Conservation (phyloP, 2,888 invertebrate genomes). For the Ectemnius lituratus region DNA sequence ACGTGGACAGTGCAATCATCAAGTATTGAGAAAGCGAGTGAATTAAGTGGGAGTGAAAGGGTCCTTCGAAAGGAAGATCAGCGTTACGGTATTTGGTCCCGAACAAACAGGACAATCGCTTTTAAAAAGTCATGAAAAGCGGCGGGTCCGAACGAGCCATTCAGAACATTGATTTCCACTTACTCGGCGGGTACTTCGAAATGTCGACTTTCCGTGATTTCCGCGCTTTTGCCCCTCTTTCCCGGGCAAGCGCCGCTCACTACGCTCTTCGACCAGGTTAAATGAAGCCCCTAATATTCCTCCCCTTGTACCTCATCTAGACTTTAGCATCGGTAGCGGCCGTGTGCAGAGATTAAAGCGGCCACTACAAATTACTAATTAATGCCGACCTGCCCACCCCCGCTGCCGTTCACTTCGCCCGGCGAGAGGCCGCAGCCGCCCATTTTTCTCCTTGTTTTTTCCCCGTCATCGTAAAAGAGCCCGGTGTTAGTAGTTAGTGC, state of each 20-base stretch:
- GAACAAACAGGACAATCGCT: slow-evolving; percentile 39
- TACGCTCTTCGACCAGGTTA: slow-evolving; percentile 37
- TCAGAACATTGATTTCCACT: slow-evolving; percentile 50
- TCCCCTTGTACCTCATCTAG: slow-evolving; percentile 20
- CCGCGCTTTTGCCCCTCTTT: slow-evolving; percentile 37
- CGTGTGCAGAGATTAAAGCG: slow-evolving; percentile 42
- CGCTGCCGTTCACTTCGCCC: slow-evolving; percentile 34
- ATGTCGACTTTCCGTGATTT: slow-evolving; percentile 49
- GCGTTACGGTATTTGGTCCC: background rate
- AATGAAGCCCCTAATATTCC: slow-evolving; percentile 54
- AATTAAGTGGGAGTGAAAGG: too few species aligned
- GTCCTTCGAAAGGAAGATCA: too few species aligned
- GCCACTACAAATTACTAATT: slow-evolving; percentile 53
- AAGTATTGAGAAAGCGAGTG: too few species aligned
- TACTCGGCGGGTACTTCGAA: slow-evolving; percentile 39
- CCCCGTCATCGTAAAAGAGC: slow-evolving; percentile 22
- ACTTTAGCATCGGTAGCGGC: slow-evolving; percentile 21
- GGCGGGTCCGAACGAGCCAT: slow-evolving; percentile 27
- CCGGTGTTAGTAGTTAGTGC: background rate
- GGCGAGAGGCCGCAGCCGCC: slow-evolving; percentile 16
- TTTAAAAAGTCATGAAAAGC: slow-evolving; percentile 31
- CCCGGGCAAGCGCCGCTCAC: slow-evolving; percentile 32
- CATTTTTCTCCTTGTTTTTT: background rate
- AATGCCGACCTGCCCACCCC: slow-evolving; percentile 25
- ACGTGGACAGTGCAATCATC: too few species aligned